phyloP scores from a whole-genome alignment of 2,113 vertebrate species.

The Phylloscopus trochiloides region DNA sequence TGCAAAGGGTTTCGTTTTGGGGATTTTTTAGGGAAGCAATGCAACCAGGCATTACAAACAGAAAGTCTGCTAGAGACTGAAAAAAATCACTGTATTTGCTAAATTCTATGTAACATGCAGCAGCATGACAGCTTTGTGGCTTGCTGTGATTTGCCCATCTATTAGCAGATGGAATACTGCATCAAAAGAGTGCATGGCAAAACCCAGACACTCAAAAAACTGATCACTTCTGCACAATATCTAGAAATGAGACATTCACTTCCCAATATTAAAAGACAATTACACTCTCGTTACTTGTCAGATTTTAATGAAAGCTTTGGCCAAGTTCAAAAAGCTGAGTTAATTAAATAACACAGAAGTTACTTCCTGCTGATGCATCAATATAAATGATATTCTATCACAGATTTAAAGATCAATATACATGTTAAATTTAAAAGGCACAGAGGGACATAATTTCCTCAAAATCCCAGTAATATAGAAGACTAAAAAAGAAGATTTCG shows the following conservation, averaged over 20 bases:
- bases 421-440: neutral
- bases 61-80: neutral
- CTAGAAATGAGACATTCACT: neutral
- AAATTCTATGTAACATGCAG: neutral
- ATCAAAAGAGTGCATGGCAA: neutral
- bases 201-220: neutral
- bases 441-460: neutral
- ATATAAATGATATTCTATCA: neutral
- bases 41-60: neutral
- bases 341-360: constrained; percentile 1
- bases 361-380: neutral
- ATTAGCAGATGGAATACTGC: neutral
- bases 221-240: neutral
- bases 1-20: neutral
- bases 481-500: neutral
- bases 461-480: neutral
- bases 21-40: neutral
- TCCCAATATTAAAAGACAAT: neutral
- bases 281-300: neutral
- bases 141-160: neutral
- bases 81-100: neutral
- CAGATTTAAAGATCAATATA: neutral
- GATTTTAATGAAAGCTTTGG: neutral
- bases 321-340: neutral
- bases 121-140: neutral